Evolutionary conservation across 2,888 invertebrate genomes (phyloP), one percentile per base, ranked within the genome.

Genomic region (Laspeyria flexula): DNA sequence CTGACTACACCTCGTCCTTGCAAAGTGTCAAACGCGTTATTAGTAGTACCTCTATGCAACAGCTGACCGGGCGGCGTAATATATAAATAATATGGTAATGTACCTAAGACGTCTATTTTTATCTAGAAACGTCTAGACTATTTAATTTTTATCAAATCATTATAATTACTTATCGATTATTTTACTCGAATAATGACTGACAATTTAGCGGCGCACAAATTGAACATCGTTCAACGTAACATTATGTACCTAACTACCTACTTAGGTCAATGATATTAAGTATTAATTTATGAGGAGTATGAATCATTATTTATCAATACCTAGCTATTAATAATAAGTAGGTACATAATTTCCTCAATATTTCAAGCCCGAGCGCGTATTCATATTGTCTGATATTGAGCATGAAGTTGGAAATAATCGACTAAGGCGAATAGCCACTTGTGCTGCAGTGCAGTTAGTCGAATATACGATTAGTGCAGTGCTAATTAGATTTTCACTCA

Each of bases 401-500:
- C 29, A 38, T 38, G 30, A 11, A 31, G 23, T 7, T 1, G 3
- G 21, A 11, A 21, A 37, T 21, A 27, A 42, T 27, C 29, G 27
- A 40, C 42, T 37, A 42, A 30, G 30, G 46, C 34, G 18, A 18
- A 13, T 37, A 30, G 13, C 11, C 31, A 31, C 31, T 35, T 6
- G 42, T 38, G 25, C 37, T 42, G 42, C 42, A 42, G 35, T 48
- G 42, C 48, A 30, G 42, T 43, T 25, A 37, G 23, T 30, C 10
- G 25, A 48, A 38, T 35, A n/a, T 6, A 31, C 31, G 43, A 42
- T 38, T 42, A 42, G 41, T 35, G 30, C n/a, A 25, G 12, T 42
- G 31, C 37, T 48, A 48, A 48, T 43, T 37, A 48, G 42, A 42
- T 16, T 31, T 43, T 38, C 42, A 43, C 48, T 38, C 5, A 43